These are phyloP conservation scores for Disparrhopalites patrizii DNA, from an alignment of 2,888 invertebrate species.

Conservation along the genomic window DNA sequence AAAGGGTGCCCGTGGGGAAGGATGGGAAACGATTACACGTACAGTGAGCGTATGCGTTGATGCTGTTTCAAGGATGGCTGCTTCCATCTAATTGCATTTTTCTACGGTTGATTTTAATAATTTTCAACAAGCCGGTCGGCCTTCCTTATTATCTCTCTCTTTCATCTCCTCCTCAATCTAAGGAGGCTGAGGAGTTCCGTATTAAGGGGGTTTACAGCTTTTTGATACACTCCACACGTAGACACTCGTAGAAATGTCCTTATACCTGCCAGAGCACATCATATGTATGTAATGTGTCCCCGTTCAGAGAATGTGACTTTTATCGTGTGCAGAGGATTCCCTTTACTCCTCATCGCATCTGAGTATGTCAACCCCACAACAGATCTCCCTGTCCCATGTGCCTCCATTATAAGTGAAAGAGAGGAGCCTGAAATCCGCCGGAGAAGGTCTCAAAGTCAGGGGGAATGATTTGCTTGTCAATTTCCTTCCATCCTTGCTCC, in stretches of 20 bases:
- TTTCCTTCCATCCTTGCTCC: too few species aligned
- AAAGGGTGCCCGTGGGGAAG: too few species aligned
- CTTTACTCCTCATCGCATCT: too few species aligned
- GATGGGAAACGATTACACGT: neutral
- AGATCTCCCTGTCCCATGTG: too few species aligned
- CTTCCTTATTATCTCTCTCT: constrained; percentile 1
- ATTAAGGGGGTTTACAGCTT: neutral
- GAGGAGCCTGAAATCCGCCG: too few species aligned
- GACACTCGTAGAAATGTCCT: neutral
- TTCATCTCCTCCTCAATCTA: neutral
- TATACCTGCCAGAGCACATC: neutral
- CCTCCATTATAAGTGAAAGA: too few species aligned
- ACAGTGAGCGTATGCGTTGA: constrained; percentile 5
- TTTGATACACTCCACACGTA: neutral
- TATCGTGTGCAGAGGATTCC: too few species aligned
- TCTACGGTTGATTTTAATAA: constrained; percentile 21
- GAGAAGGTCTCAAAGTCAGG: too few species aligned
- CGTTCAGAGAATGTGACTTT: too few species aligned
- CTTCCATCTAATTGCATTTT: constrained; percentile 31
- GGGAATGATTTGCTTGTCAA: too few species aligned
- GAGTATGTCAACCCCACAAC: too few species aligned
- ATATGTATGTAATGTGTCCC: too few species aligned
- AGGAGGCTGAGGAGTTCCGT: neutral
- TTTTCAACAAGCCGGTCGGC: constrained; percentile 15
- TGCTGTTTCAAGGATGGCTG: constrained; percentile 26